Evolutionary conservation across 2,888 invertebrate genomes (phyloP), one percentile per base, ranked within the genome.

Genomic region (Agrochola macilenta): DNA sequence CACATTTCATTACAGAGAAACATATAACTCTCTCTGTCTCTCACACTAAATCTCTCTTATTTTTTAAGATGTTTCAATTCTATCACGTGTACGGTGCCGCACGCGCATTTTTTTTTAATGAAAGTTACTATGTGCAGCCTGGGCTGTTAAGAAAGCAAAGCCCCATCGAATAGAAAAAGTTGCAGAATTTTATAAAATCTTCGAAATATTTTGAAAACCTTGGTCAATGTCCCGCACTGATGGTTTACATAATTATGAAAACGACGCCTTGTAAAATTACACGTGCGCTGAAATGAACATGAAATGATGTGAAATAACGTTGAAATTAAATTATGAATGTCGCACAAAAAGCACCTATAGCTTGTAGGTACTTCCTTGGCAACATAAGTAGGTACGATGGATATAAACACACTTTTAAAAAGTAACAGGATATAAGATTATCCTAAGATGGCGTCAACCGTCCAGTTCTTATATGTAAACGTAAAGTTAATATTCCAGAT

Each of bases 401-500:
- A 64, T 43, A 64, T 43, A 70, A 43, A 30, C 20, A 68, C 5
- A 9, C 2, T 46, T 74, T 72, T 49, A 0, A 65, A 43, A 54
- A 64, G 60, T 82, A 69, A 78, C 85, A 84, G 82, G 74, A 85
- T 73, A 60, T 12, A 57, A 74, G 65, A 84, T 77, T 75, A 74
- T 49, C 20, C 69, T 68, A 76, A 79, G 88, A 83, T 81, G 88
- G 82, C 79, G 79, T 77, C 81, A 77, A 68, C 58, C 39, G 14
- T 70, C 66, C 43, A 75, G 60, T 72, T 74, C 60, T 17, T 81
- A 78, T 69, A n/a, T n/a, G n/a, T n/a, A 61, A 79, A 78, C 69
- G 57, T 84, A 54, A 73, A 65, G 81, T 81, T 83, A 80, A 73
- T 83, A 82, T 69, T 75, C 74, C 69, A 80, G 87, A 88, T 88